Evolutionary conservation across 2,113 vertebrate genomes (phyloP), one percentile per base, ranked within the genome.

Genomic region (Meleagris gallopavo): DNA sequence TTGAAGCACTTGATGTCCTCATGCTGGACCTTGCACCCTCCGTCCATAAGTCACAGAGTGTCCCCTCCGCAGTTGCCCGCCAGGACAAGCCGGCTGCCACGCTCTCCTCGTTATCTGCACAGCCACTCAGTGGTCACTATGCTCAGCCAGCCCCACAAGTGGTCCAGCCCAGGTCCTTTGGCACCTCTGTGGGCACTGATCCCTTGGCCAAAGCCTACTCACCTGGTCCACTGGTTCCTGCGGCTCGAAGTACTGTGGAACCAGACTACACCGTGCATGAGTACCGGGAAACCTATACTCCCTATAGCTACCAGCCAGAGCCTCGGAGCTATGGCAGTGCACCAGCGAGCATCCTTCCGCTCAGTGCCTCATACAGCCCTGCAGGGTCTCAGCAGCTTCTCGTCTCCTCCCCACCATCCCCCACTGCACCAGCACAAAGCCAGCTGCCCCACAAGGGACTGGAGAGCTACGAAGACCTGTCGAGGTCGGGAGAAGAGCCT

Each of bases 1-100:
- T 99, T 0, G 99, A 99, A 97, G 97, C 99, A 4, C 98, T 99
- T 9, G 99, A 99, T 65, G 98, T 99, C 95, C 98, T 99, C 32
- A 99, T 99, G 99, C 93, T 99, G 90, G 99, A 99, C 91, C 97
- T 99, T 19, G 98, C 99, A 11, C 98, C 98, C 0, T 88, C 98
- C 0, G 91, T 99, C 77, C 98, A 98, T 95, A 99, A 99, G 93
- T 99, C 98, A 1, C 98, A 99, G 95, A 99, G 98, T 3, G 98
- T 98, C 41, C 98, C 99, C 1, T 54, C 52, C 3, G 60, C 97
- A 24, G 81, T 97, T 48, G 61, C 94, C 30, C 97, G 95, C 67
- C 98, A 97, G 71, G 96, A 96, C 36, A 96, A 90, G 40, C 82
- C 61, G 0, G 89, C 7, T 0, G 96, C 97, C 4, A 97, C 98